Evolutionary conservation across 1,140 invertebrate species (phyloP), one percentile per base, ranked within the genome.

Genomic region (Euura lappo): DNA sequence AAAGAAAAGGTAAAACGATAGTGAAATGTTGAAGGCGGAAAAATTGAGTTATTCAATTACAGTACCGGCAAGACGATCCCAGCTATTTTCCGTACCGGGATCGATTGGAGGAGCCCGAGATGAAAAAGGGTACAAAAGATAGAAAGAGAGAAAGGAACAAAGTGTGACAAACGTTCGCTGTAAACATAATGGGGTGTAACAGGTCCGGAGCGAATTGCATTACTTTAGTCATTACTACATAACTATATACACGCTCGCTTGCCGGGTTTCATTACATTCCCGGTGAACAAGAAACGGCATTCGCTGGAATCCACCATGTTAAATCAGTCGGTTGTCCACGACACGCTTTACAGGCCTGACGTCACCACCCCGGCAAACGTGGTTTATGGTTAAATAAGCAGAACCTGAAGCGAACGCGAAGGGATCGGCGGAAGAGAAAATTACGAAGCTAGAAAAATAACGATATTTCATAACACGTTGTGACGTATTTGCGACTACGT

Each of bases 101-200:
- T 60, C 13, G 6, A 60, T 11, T 60, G 10, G 51, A 60, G 13
- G 6, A 8, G 51, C 10, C 51, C 4, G 51, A 60, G 6, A 60
- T 28, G 28, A 28, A 28, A 28, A 60, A 60, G 51, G 51, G 51
- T 60, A 60, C 51, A 60, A 8, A 60, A n/a, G 5, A 28, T 28
- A 28, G 28, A 28, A 28, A 28, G 28, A 28, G 28, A 28, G 28
- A 28, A 28, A 28, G 51, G 13, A n/a, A 60, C 51, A 60, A 60
- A 60, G 51, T 60, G 51, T 60, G 51, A 60, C 51, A 60, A 60
- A 60, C 51, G 51, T 3, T 60, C 13, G 51, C 51, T 6, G 13
- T 60, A 60, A 60, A 60, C 51, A 60, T 60, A 60, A 60, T 60
- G 51, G 51, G 51, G 51, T 60, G 51, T 60, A 60, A 60, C 51